Conservation (phyloP, 2,797 vertebrate species). For the Sebastes umbrosus region DNA sequence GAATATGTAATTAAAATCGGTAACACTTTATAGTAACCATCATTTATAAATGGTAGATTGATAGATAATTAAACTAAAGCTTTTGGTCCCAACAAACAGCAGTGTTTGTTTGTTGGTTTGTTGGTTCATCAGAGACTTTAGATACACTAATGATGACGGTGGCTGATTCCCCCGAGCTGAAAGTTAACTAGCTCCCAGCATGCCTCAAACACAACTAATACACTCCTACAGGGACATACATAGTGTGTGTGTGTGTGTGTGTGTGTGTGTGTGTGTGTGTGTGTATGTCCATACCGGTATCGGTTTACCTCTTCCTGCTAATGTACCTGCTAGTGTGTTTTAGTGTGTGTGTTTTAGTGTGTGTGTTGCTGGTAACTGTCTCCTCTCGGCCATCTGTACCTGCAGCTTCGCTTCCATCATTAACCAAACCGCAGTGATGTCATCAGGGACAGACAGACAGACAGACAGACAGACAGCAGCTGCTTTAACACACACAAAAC, state of each 20-base stretch:
- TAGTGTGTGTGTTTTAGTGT: background rate
- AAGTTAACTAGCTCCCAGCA: conserved; percentile 50
- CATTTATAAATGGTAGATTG: no score
- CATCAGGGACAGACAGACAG: conserved; percentile 35
- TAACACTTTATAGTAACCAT: no score
- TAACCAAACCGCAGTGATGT: conserved; percentile 66
- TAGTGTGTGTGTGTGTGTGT: background rate
- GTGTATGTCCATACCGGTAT: background rate
- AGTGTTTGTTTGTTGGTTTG: background rate
- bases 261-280: conserved; percentile 2
- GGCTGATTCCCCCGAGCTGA: conserved; percentile 9
- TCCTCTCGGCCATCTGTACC: conserved; percentile 75
- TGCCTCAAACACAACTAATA: conserved; percentile 42
- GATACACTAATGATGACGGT: conserved; percentile 27
- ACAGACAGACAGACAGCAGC: conserved; percentile 16
- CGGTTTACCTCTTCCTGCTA: background rate
- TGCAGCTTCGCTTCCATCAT: conserved; percentile 75
- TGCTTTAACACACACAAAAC: conserved; percentile 8
- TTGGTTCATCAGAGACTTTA: conserved; percentile 10
- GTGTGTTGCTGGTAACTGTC: conserved; percentile 49
- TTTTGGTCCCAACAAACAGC: background rate
- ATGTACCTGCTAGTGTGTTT: background rate
- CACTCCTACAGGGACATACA: conserved; percentile 33
- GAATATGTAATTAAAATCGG: no score
- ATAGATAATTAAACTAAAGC: no score